Conservation (phyloP, 37 sponge, comb jelly and placozoan genomes). For the Theonella swinhoei region DNA sequence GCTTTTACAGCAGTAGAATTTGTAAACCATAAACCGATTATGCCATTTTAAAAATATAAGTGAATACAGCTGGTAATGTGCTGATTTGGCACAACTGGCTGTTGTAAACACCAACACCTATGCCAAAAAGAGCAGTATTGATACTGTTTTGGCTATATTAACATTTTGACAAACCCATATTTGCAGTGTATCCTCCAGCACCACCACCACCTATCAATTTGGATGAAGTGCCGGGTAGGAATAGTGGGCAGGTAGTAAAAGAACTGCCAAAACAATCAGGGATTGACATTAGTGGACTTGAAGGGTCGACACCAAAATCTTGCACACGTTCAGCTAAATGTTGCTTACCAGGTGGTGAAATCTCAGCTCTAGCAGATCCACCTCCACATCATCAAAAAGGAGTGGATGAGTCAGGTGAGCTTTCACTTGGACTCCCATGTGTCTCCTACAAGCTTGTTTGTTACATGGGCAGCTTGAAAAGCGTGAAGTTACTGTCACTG, state of each 20-base stretch:
- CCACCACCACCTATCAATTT: slow-evolving; percentile 35
- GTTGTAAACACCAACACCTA: no score
- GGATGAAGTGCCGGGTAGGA: slow-evolving; percentile 16
- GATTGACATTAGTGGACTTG: slow-evolving; percentile 1
- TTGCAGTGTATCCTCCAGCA: background rate
- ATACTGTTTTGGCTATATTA: no score
- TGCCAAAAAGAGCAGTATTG: no score
- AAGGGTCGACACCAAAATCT: background rate
- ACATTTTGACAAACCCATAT: no score
- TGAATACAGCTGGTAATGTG: no score
- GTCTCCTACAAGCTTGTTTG: background rate
- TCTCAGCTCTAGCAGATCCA: slow-evolving; percentile 19
- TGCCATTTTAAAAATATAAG: no score
- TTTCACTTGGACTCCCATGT: slow-evolving; percentile 29
- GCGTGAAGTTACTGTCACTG: slow-evolving; percentile 12
- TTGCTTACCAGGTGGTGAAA: no score
- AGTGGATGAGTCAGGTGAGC: slow-evolving; percentile 16
- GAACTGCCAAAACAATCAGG: slow-evolving; percentile 11
- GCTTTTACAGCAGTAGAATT: no score
- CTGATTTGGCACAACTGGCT: no score
- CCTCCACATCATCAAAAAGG: background rate
- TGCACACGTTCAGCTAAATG: no score
- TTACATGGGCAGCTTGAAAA: slow-evolving; percentile 23
- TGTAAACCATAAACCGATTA: no score
- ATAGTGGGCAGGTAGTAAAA: slow-evolving; percentile 12